These are phyloP conservation scores for Helicoverpa armigera DNA, from an alignment of 1,140 invertebrate species.

Conservation along the genomic window DNA sequence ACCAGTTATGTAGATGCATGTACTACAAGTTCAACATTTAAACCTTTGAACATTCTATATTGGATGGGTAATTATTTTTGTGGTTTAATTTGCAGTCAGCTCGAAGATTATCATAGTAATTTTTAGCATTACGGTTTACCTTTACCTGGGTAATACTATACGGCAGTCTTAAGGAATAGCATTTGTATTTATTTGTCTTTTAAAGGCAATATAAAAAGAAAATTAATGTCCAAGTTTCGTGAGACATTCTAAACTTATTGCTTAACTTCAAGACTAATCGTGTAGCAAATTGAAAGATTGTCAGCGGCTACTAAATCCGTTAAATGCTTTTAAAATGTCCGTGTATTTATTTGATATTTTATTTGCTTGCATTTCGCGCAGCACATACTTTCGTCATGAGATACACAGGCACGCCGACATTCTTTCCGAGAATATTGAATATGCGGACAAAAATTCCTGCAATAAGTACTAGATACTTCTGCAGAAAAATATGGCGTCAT, in stretches of 20 bases:
- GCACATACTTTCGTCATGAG: constrained; percentile 1
- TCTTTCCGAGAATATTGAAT: constrained; percentile 27
- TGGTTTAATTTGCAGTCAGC: constrained; percentile 77
- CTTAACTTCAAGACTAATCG: constrained; percentile 30
- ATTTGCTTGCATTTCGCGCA: constrained; percentile 7
- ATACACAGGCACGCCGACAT: not conserved
- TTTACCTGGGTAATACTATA: constrained; percentile 50
- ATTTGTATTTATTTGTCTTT: constrained; percentile 60
- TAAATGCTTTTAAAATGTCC: constrained; percentile 22
- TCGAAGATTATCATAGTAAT: constrained; percentile 67
- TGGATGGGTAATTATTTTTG: constrained; percentile 80
- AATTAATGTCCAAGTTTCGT: constrained; percentile 38
- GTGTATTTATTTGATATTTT: constrained; percentile 12
- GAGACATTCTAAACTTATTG: constrained; percentile 20
- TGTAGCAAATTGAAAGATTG: constrained; percentile 38
- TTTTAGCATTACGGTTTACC: constrained; percentile 56
- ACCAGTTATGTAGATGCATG: constrained; percentile 74
- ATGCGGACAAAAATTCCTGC: not conserved
- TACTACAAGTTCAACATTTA: constrained; percentile 72
- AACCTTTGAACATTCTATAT: constrained; percentile 69
- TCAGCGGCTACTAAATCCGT: constrained; percentile 29
- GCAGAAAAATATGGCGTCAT: not conserved
- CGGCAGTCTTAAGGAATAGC: constrained; percentile 47
- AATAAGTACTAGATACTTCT: not conserved
- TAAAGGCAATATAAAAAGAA: constrained; percentile 48